Percentiles rank a stretch among this genome's conserved stretches.
Conservation (phyloP, 2,888 invertebrate genomes). For the Ormyrus nitidulus region DNA sequence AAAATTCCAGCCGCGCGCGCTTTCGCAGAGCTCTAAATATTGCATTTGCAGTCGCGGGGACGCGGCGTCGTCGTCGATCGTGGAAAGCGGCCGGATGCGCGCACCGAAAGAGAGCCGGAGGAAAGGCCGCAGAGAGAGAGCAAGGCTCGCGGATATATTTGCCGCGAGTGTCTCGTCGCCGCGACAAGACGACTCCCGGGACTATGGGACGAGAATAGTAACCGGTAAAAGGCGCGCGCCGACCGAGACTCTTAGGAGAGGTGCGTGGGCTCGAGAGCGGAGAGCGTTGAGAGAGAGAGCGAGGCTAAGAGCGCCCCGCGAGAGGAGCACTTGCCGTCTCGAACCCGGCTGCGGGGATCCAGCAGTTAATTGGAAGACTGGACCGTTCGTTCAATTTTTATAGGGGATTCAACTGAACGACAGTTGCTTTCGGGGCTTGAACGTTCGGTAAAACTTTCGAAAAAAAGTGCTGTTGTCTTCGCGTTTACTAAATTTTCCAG, state of each 20-base stretch:
- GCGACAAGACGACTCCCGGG: constrained; percentile 69
- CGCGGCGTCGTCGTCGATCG: constrained; percentile 8
- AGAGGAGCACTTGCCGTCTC: neutral
- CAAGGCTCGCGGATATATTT: constrained; percentile 71
- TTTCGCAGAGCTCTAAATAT: constrained; percentile 28
- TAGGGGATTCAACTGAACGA: neutral
- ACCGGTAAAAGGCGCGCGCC: constrained; percentile 65
- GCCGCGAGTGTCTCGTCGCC: constrained; percentile 63
- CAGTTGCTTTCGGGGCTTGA: neutral
- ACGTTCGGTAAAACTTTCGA: too few species aligned
- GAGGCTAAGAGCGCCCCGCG: constrained; percentile 1
- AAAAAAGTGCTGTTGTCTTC: too few species aligned
- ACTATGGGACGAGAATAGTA: constrained; percentile 73
- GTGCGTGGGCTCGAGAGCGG: constrained; percentile 14
- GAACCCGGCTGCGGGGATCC: neutral
- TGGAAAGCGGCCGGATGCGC: constrained; percentile 20
- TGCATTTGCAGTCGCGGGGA: neutral
- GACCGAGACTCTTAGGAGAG: constrained; percentile 60
- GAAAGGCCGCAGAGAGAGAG: constrained; percentile 36
- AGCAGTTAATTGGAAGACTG: neutral
- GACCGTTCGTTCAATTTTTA: neutral
- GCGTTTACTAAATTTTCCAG: too few species aligned
- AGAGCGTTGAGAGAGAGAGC: neutral
- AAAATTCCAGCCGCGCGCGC: neutral
- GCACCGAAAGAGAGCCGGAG: neutral